Conservation (phyloP, 2,797 vertebrate genomes). For the Spea hammondii region DNA sequence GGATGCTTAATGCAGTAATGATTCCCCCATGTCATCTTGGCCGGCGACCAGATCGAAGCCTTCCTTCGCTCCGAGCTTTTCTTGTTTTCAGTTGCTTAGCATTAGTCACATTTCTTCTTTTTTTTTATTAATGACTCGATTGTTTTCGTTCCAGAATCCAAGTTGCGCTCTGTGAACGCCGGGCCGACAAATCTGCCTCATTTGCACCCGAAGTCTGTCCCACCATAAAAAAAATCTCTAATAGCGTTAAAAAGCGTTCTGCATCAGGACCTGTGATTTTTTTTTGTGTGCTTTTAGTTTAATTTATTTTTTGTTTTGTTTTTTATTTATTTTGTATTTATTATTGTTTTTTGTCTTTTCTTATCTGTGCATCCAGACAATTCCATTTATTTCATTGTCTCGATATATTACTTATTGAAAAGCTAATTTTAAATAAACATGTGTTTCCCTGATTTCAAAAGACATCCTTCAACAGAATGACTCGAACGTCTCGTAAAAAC, state of each 20-base stretch:
- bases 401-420: not conserved
- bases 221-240: conserved; percentile 25
- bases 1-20: conserved; percentile 30
- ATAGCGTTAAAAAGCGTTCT: conserved; percentile 24
- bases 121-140: conserved; percentile 45
- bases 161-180: conserved; percentile 12
- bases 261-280: too few species aligned
- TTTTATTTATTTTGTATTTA: too few species aligned
- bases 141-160: conserved; percentile 56
- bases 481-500: too few species aligned
- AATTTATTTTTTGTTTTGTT: too few species aligned
- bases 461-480: not conserved
- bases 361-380: conserved; percentile 25
- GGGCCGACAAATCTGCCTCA: conserved; percentile 32
- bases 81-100: conserved; percentile 26
- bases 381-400: not conserved
- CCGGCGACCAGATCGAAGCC: conserved; percentile 39
- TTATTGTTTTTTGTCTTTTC: not conserved
- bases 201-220: conserved; percentile 29
- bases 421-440: not conserved
- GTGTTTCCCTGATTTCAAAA: not conserved
- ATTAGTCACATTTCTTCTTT: conserved; percentile 29
- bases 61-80: not conserved
- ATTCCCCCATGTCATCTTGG: conserved; percentile 32
- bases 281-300: too few species aligned